Evolutionary conservation across 2,113 vertebrate species (phyloP).

Genomic region (Chamaetylas fuelleborni): DNA sequence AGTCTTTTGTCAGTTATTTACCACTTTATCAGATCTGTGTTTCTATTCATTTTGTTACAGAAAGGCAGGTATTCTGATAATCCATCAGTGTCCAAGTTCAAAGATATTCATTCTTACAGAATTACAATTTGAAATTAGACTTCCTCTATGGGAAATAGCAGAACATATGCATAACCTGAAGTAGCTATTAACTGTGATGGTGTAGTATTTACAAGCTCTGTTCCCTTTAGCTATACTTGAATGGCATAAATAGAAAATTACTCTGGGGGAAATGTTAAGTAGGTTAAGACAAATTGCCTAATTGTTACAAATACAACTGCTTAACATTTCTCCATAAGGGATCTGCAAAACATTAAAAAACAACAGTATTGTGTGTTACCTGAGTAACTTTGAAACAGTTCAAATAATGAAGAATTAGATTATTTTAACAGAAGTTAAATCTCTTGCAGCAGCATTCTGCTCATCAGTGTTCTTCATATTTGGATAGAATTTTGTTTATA

Average conservation of each 20-base stretch:
- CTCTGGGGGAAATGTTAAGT: neutral
- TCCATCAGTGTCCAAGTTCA: neutral
- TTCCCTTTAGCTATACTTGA: neutral
- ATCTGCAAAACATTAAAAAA: neutral
- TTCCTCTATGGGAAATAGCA: neutral
- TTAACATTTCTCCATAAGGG: neutral
- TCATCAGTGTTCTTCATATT: neutral
- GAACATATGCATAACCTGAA: neutral
- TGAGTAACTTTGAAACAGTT: neutral
- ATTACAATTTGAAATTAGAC: neutral
- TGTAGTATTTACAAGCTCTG: neutral
- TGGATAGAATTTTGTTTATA: neutral
- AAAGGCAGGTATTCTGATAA: neutral
- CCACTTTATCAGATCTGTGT: neutral
- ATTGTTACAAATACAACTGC: neutral
- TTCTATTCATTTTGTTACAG: neutral
- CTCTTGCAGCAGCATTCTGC: neutral
- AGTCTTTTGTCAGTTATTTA: neutral
- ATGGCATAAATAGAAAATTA: neutral
- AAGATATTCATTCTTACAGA: neutral
- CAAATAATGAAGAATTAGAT: neutral
- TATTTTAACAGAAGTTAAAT: neutral
- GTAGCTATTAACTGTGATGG: neutral
- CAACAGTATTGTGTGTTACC: neutral
- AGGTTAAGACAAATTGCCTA: neutral